Base-by-base conservation (phyloP, 2,888 invertebrate genomes). In the Pammene fasciana region DNA sequence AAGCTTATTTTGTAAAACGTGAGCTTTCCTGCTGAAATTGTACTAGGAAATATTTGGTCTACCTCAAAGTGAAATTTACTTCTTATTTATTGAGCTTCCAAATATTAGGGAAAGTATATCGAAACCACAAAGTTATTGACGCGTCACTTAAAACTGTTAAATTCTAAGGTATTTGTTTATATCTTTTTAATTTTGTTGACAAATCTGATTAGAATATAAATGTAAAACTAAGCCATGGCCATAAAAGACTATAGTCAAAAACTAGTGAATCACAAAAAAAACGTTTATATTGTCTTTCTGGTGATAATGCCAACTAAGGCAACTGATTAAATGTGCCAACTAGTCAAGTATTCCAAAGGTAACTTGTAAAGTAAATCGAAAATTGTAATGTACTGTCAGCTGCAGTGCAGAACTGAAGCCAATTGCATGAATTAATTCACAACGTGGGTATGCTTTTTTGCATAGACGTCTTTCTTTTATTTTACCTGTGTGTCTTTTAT, bases 151-250 rank as follows among this genome's bases (percentile, higher is more conserved):
- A 1, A 5, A 1, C 13, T 7, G 7, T 34, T 26, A 34, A 52
- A 6, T 10, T 36, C n/a, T n/a, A n/a, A n/a, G 16, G 2, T 11
- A 11, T 16, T 18, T 11, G 11, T 54, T 34, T 13, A 11, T 3
- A 16, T 16, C n/a, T 5, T 14, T 16, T 26, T 7, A 50, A 50
- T 52, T 59, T 52, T n/a, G 50, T 50, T 62, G 9, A 26, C 52
- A 62, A 50, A 62, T 62, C 50, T 52, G 52, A 50, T 52, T 41
- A 26, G 10, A 10, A 13, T 41, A 18, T 62, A 13, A 34, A 54
- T 54, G n/a, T 13, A n/a, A n/a, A 41, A 52, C 10, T 52, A 18
- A 62, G 41, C 50, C 52, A 62, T 41, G 41, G 62, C n/a, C 41
- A 16, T 46, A 1, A 36, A n/a, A 13, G 18, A 13, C n/a, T 54